Percentiles rank a stretch among this genome's conserved stretches.
phyloP scores from a whole-genome alignment of 2,888 invertebrate genomes.

The Andrena flavipes region DNA sequence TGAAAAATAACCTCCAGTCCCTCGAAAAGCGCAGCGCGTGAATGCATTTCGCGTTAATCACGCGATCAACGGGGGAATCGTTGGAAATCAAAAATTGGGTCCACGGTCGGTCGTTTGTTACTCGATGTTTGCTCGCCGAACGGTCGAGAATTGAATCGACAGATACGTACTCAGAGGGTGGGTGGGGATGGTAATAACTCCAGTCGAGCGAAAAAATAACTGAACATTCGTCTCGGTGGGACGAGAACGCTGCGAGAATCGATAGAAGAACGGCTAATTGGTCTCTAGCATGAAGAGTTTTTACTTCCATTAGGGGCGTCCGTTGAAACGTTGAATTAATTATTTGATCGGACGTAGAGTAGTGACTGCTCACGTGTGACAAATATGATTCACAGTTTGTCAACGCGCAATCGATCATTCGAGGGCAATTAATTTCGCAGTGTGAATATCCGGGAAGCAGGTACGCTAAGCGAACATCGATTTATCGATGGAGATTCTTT shows the following conservation, averaged over 20 bases:
- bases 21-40: not conserved
- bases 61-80: not conserved
- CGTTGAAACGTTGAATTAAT: conserved; percentile 30
- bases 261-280: conserved; percentile 14
- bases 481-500: not conserved
- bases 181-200: conserved; percentile 26
- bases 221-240: not conserved
- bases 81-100: not conserved
- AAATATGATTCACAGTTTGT: not conserved
- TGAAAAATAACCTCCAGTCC: not conserved
- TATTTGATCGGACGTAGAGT: not conserved
- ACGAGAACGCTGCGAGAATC: not conserved
- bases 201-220: not conserved
- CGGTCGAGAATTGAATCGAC: conserved; percentile 13
- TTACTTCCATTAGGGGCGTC: conserved; percentile 17
- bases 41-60: conserved; percentile 2
- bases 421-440: not conserved
- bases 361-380: not conserved
- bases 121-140: conserved; percentile 6
- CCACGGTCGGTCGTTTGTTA: not conserved
- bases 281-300: conserved; percentile 9
- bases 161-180: not conserved
- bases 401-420: not conserved
- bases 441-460: not conserved
- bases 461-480: not conserved